These are phyloP conservation scores for Ceratothoa steindachneri DNA, from an alignment of 2,888 invertebrate species.

Conservation along the genomic window DNA sequence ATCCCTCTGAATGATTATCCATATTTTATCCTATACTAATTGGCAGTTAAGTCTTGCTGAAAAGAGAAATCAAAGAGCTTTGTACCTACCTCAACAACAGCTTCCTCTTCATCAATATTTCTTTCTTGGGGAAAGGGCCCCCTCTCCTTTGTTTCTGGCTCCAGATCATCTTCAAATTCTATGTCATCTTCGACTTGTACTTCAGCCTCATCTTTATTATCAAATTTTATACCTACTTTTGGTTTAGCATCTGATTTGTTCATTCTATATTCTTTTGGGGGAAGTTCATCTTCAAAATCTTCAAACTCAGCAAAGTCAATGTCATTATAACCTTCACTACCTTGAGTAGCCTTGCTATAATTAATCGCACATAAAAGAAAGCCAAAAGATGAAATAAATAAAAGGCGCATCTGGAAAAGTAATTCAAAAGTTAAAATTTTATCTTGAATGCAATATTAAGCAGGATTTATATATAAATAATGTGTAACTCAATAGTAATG, in stretches of 20 bases:
- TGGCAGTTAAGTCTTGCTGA: too few species aligned
- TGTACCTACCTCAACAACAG: conserved; percentile 62
- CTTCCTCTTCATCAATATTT: conserved; percentile 58
- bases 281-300: conserved; percentile 69
- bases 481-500: too few species aligned
- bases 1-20: too few species aligned
- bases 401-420: neutral
- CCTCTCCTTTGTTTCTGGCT: conserved; percentile 18
- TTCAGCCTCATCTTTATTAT: conserved; percentile 61
- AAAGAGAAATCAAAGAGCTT: too few species aligned
- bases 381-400: neutral
- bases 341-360: neutral
- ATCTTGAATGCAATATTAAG: neutral
- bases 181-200: conserved; percentile 38
- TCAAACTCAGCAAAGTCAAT: conserved; percentile 95
- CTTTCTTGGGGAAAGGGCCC: conserved; percentile 26
- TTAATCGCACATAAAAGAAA: neutral
- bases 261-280: conserved; percentile 16
- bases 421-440: conserved; percentile 7
- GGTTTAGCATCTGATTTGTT: conserved; percentile 22
- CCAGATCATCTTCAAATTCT: conserved; percentile 43
- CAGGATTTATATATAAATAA: neutral
- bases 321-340: conserved; percentile 60
- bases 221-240: conserved; percentile 33
- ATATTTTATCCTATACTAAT: too few species aligned